phyloP scores from a whole-genome alignment of 2,113 vertebrate genomes.

The Psettodes erumei region DNA sequence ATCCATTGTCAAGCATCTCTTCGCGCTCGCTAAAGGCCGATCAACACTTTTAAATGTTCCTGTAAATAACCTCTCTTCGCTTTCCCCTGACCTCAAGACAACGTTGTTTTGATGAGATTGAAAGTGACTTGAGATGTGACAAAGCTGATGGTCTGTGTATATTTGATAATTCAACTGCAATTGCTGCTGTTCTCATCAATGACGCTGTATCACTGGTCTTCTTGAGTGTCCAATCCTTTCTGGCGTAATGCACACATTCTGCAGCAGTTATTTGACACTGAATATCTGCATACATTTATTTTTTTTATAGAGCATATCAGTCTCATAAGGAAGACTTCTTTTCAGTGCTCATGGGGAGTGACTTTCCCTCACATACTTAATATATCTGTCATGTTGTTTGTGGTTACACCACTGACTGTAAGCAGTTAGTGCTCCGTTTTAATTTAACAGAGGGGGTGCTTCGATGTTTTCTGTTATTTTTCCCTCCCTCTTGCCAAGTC shows the following conservation, averaged over 20 bases:
- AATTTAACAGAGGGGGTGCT: not conserved
- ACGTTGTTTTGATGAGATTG: slow-evolving; percentile 48
- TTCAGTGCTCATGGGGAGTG: not conserved
- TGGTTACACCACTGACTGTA: slow-evolving; percentile 25
- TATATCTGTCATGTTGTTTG: not conserved
- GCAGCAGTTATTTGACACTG: slow-evolving; percentile 27
- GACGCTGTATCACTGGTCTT: slow-evolving; percentile 69
- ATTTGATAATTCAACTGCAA: slow-evolving; percentile 55
- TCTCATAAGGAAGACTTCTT: not conserved
- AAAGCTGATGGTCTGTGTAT: slow-evolving; percentile 58
- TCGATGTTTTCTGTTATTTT: not conserved
- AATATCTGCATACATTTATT: slow-evolving; percentile 15
- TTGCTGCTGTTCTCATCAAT: slow-evolving; percentile 73
- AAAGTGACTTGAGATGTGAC: slow-evolving; percentile 57
- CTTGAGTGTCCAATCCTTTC: slow-evolving; percentile 78
- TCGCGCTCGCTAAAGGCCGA: not conserved
- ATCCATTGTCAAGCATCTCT: slow-evolving; percentile 18
- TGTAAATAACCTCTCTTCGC: slow-evolving; percentile 43
- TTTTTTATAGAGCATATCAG: slow-evolving; percentile 2
- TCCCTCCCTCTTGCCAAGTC: not conserved
- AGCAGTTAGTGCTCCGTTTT: slow-evolving; percentile 7
- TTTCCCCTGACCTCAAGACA: slow-evolving; percentile 18
- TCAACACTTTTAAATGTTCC: slow-evolving; percentile 7
- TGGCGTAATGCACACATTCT: slow-evolving; percentile 68
- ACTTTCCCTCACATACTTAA: not conserved